phyloP scores from a whole-genome alignment of 2,888 invertebrate species.

The Galerucella nymphaeae region DNA sequence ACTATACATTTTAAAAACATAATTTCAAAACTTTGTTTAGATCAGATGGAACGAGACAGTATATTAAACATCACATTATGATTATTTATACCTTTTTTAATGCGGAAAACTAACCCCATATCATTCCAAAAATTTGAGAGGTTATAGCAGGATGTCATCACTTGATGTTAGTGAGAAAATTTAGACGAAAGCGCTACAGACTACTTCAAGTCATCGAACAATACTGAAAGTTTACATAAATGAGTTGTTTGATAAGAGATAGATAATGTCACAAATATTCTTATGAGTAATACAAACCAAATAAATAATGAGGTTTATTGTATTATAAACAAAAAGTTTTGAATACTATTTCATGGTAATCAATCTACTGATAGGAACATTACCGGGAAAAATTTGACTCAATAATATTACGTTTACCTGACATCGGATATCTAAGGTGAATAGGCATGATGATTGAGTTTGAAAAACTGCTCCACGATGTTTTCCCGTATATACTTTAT shows the following conservation, averaged over 20 bases:
- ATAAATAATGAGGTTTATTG: neutral
- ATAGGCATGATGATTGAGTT: no score
- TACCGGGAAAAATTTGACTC: no score
- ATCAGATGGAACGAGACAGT: no score
- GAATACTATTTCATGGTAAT: no score
- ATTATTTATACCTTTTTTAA: slow-evolving; percentile 25
- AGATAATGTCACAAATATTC: neutral
- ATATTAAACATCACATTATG: neutral
- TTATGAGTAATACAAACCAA: neutral
- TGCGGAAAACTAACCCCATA: slow-evolving; percentile 21
- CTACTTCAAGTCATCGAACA: neutral
- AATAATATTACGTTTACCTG: no score
- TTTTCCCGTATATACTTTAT: no score
- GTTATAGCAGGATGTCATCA: slow-evolving; percentile 29
- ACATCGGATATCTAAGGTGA: no score
- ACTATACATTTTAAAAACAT: neutral
- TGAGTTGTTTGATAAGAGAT: slow-evolving; percentile 4
- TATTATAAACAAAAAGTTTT: neutral
- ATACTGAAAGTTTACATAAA: neutral
- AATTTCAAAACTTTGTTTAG: neutral
- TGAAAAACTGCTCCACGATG: no score
- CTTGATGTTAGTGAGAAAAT: no score
- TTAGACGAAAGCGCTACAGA: neutral
- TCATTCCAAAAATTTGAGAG: slow-evolving; percentile 25
- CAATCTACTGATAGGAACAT: no score